Percentiles rank a stretch among this genome's conserved stretches.
Conservation (phyloP, 2,888 invertebrate species). For the Caenorhabditis sulstoni region DNA sequence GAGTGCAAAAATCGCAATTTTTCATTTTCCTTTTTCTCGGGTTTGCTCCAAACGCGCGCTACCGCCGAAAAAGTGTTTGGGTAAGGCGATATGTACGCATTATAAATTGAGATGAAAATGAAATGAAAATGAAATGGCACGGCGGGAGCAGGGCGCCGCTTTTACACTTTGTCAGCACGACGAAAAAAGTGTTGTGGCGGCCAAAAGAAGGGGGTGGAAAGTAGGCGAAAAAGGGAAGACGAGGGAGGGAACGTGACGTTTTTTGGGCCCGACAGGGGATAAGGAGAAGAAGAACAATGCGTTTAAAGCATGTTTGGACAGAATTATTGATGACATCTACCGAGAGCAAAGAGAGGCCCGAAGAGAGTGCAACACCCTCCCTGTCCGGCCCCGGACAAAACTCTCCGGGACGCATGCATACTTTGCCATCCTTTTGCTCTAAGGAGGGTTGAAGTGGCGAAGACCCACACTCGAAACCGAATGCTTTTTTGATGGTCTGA, state of each 20-base stretch:
- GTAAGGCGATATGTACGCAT: constrained; percentile 45
- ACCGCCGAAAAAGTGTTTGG: constrained; percentile 3
- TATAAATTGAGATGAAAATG: constrained; percentile 42
- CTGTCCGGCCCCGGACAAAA: constrained; percentile 12
- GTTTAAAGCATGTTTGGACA: constrained; percentile 61
- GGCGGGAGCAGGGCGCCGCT: background rate
- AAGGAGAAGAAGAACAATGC: constrained; percentile 52
- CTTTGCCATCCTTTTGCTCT: constrained; percentile 3
- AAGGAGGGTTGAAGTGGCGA: constrained; percentile 31
- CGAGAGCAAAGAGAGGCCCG: constrained; percentile 30
- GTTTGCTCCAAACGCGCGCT: constrained; percentile 3
- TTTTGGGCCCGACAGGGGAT: constrained; percentile 41
- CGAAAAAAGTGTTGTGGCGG: too few relatives aligned
- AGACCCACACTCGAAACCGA: constrained; percentile 5
- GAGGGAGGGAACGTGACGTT: constrained; percentile 49
- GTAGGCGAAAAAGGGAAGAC: constrained; percentile 20
- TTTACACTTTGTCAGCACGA: too few relatives aligned
- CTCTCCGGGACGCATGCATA: constrained; percentile 21
- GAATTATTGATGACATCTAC: constrained; percentile 61
- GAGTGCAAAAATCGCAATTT: constrained; percentile 1
- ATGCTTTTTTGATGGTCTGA: constrained; percentile 33
- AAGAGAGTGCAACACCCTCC: constrained; percentile 33
- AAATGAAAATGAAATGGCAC: constrained; percentile 35
- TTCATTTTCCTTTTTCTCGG: background rate
- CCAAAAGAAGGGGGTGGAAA: constrained; percentile 7